These are phyloP conservation scores for Melanotaenia maccullochi DNA, from an alignment of 2,797 vertebrate genomes.

Conservation along the genomic window DNA sequence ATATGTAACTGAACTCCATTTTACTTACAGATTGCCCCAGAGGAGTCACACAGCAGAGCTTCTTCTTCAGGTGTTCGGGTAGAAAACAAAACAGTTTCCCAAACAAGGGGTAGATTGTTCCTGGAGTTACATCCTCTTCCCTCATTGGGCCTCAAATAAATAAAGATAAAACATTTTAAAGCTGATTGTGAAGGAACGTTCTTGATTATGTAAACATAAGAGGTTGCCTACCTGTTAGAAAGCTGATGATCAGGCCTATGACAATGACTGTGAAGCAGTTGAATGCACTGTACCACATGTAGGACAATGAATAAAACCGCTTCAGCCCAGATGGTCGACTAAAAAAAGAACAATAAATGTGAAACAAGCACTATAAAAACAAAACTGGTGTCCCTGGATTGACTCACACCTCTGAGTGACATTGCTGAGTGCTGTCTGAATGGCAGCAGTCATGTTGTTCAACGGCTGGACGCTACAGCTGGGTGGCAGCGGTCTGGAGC, in stretches of 20 bases:
- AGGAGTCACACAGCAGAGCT: constrained; percentile 74
- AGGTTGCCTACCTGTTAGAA: constrained; percentile 85
- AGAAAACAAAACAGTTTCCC: constrained; percentile 83
- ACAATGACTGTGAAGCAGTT: constrained; percentile 89
- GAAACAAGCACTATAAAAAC: neutral
- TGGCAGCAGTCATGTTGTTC: constrained; percentile 68
- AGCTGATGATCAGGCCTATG: constrained; percentile 89
- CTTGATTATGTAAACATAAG: neutral
- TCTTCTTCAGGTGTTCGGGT: constrained; percentile 71
- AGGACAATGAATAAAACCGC: constrained; percentile 90
- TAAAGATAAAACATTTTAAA: neutral
- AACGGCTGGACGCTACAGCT: constrained; percentile 47
- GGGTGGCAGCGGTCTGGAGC: accelerated
- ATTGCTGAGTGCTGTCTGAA: constrained; percentile 67
- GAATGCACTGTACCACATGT: constrained; percentile 95
- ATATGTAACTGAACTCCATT: neutral
- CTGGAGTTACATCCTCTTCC: constrained; percentile 79
- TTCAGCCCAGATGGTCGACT: constrained; percentile 82
- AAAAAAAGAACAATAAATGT: constrained; percentile 17
- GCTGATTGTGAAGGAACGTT: neutral
- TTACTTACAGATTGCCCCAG: constrained; percentile 72
- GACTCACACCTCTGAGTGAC: constrained; percentile 43
- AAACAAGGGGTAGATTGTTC: constrained; percentile 86
- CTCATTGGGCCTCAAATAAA: constrained; percentile 81
- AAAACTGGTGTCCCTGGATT: neutral